Evolutionary conservation across 2,797 vertebrate genomes (phyloP), one percentile per base, ranked within the genome.

Genomic region (Otus scops): DNA sequence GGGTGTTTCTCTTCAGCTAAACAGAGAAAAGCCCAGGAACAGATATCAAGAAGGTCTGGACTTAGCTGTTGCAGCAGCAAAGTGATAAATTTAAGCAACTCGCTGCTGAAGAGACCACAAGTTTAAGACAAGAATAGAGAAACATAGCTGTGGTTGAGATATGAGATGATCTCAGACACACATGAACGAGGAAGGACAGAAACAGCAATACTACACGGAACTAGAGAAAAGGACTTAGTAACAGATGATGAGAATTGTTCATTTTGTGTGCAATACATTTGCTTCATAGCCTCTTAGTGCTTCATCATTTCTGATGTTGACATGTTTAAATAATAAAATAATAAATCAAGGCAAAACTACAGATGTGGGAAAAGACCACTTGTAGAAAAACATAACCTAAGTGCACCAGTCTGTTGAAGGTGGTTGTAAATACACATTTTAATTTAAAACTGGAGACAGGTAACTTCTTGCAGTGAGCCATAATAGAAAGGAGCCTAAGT

Each of bases 11-110:
- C 56, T 57, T 27, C 59, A 63, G 91, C 65, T 90, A 34, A 53
- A 57, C 5, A 57, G 57, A 95, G 80, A 69, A 91, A 71, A 88
- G 76, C 85, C 91, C 94, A 92, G 48, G 53, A 96, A 89, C 77
- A 79, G 74, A 96, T 70, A 88, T 45, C 83, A 80, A 65, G 75
- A 88, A 80, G 39, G 69, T 43, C 73, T 57, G 69, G 59, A 87
- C 38, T 47, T 57, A 24, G 85, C 41, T 87, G 48, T 13, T 86
- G 54, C 83, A 81, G 76, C 53, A 94, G 80, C 26, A 47, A 77
- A 86, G 48, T 43, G 32, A 86, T n/a, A 64, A 79, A 89, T 80
- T 86, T 32, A 64, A 77, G 60, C 50, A 88, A 79, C 36, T 11
- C 45, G 74, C 22, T 77, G 71, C 34, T 61, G 48, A 82, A 89